These are phyloP conservation scores for Cyprinus carpio DNA, from an alignment of 2,113 vertebrate genomes.

Conservation along the genomic window DNA sequence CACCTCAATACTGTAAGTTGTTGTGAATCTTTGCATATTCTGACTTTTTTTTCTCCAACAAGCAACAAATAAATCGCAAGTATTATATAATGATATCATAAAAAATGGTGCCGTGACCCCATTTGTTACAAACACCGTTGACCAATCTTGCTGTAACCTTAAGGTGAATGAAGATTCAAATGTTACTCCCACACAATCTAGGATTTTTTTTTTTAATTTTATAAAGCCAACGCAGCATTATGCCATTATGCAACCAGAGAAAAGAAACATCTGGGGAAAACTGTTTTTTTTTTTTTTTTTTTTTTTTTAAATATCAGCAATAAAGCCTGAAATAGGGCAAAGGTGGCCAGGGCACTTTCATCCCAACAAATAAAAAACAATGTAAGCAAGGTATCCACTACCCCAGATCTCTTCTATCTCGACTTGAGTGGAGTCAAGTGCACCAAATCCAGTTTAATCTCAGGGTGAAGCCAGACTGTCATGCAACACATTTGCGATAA, in stretches of 20 bases:
- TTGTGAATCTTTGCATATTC: background rate
- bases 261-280: background rate
- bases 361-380: background rate
- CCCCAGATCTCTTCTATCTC: background rate
- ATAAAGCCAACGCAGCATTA: background rate
- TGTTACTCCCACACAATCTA: background rate
- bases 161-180: background rate
- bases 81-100: background rate
- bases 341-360: background rate
- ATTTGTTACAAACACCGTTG: background rate
- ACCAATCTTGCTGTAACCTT: no score
- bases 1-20: background rate
- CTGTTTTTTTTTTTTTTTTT: background rate
- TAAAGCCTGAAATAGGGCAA: background rate
- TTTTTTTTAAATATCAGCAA: background rate
- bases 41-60: background rate
- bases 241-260: background rate
- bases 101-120: background rate
- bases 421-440: conserved; percentile 21
- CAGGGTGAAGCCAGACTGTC: conserved; percentile 18
- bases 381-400: no score
- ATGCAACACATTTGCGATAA: conserved; percentile 4
- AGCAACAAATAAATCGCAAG: background rate
- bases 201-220: background rate
- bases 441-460: conserved; percentile 31